Evolutionary conservation across 2,797 vertebrate genomes (phyloP).

Genomic region (Onychomys torridus): DNA sequence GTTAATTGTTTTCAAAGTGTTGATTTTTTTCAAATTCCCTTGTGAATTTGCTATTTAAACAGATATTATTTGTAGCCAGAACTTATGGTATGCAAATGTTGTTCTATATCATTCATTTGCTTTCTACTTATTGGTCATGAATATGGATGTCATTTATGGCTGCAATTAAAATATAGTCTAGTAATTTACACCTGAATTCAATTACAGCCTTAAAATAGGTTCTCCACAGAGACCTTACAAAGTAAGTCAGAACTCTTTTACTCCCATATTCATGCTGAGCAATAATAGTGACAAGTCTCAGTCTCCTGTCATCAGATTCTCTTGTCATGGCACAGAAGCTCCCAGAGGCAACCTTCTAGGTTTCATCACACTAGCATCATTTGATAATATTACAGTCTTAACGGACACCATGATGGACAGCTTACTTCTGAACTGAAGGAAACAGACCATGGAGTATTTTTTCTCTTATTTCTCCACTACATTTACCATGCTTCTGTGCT

Average conservation of each 20-base stretch:
- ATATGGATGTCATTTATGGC: constrained; percentile 71
- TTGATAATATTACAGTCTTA: not conserved
- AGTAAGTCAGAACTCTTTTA: not conserved
- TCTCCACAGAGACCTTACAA: constrained; percentile 49
- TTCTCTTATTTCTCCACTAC: not conserved
- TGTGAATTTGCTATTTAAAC: constrained; percentile 39
- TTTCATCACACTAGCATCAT: not conserved
- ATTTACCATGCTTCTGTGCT: not conserved
- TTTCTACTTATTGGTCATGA: constrained; percentile 70
- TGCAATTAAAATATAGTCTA: constrained; percentile 73
- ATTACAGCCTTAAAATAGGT: constrained; percentile 70
- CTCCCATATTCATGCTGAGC: not conserved
- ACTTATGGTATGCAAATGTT: constrained; percentile 70
- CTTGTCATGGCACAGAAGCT: not conserved
- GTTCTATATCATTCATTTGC: constrained; percentile 71
- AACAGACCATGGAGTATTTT: not conserved
- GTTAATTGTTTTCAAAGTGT: not conserved
- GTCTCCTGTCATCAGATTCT: not conserved
- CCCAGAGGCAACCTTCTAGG: not conserved
- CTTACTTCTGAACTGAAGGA: not conserved
- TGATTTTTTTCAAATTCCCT: not conserved
- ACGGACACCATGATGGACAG: not conserved
- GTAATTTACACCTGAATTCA: constrained; percentile 77
- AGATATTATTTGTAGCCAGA: constrained; percentile 16
- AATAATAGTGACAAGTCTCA: not conserved